A percentile compares a stretch with the other conserved stretches of the same genome.
Evolutionary conservation across 1,140 invertebrate species (phyloP).

Genomic region (Megathymus violae): DNA sequence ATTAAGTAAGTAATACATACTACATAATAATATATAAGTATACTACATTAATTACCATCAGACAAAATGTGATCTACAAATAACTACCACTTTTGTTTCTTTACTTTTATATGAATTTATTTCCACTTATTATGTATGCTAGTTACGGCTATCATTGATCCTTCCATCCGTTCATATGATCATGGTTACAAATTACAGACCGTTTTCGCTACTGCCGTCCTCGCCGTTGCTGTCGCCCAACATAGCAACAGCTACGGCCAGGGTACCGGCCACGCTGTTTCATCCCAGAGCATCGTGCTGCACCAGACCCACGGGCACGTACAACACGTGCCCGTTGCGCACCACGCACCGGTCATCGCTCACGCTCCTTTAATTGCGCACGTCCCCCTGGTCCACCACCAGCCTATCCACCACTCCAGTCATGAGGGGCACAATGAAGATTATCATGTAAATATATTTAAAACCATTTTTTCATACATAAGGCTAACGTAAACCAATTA

Average conservation of each 20-base stretch:
- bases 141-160: no score
- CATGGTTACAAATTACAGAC: conserved; percentile 12
- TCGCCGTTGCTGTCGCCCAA: conserved; percentile 29
- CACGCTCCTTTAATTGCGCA: conserved; percentile 27
- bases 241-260: conserved; percentile 29
- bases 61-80: no score
- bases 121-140: no score
- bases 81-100: no score
- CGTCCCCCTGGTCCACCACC: conserved; percentile 14
- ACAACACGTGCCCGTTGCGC: conserved; percentile 4
- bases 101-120: not conserved
- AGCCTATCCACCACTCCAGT: conserved; percentile 1
- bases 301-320: conserved; percentile 35
- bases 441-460: not conserved
- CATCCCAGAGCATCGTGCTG: conserved; percentile 20
- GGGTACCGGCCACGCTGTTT: conserved; percentile 30
- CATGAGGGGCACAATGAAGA: not conserved
- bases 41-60: no score
- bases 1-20: no score
- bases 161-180: no score
- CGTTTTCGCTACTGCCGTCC: conserved; percentile 7
- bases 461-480: no score
- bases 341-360: conserved; percentile 20
- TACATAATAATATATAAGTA: no score
- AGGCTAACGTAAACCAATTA: no score